Base-by-base conservation (phyloP, 2,797 vertebrate genomes). In the Sebastes reedi region DNA sequence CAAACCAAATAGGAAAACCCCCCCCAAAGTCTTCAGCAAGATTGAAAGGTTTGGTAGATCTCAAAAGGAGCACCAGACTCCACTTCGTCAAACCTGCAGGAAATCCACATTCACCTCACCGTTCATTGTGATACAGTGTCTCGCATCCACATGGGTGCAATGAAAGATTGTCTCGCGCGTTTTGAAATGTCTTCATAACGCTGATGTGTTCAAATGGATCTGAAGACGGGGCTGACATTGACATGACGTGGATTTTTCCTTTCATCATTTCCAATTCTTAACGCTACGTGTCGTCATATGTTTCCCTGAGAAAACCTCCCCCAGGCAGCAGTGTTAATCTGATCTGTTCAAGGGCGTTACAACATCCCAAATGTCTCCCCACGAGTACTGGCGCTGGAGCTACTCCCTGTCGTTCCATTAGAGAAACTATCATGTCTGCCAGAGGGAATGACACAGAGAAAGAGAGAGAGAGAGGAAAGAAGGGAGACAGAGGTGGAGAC, bases 331-430 rank as follows among this genome's bases (percentile, higher is more conserved):
- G 30, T 18, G 55, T 71, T 85, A 77, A 85, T 87, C 73, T 79
- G 74, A 86, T 87, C 52, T 60, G 66, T 85, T 86, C 71, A 86
- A 80, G 80, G 70, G 46, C 32, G 24, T 81, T 59, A 56, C 65
- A 61, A 52, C 52, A 67, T 81, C 56, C 58, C 32, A 46, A 72
- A 83, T 24, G 71, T 36, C 67, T 77, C 50, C 42, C 56, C 62
- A 66, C 7, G n/a, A 68, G 67, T 27, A 52, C 27, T n/a, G 54
- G 27, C 52, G 16, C 50, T n/a, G 36, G 12, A 66, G 72, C 56
- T 29, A 32, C 67, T 79, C 32, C 79, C 68, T 34, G 66, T 69
- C 52, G 14, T 50, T 80, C 62, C 50, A 39, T 39, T 77, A 75
- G 67, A 75, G 69, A 56, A 70, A 79, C 30, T 20, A n/a, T 74